phyloP scores from a whole-genome alignment of 2,797 vertebrate species.

The Glossophaga mutica region DNA sequence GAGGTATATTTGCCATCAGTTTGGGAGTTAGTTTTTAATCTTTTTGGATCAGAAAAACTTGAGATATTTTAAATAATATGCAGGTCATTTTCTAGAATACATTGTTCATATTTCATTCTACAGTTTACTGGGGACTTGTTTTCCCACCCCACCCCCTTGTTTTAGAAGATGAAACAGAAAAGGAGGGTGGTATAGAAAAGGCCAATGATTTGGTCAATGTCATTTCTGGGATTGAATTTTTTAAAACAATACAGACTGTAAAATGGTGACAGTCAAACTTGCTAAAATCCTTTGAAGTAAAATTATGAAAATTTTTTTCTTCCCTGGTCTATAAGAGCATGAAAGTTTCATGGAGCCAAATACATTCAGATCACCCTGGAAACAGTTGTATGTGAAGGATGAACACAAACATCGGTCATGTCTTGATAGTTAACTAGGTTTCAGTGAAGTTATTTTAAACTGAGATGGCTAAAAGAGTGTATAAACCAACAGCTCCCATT shows the following conservation, averaged over 20 bases:
- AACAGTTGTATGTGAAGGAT: conserved; percentile 49
- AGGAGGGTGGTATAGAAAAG: background rate
- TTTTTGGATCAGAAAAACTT: conserved; percentile 47
- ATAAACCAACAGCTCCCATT: conserved; percentile 40
- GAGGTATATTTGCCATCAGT: conserved; percentile 46
- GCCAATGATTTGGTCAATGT: conserved; percentile 51
- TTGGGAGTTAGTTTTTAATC: conserved; percentile 54
- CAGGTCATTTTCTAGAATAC: conserved; percentile 52
- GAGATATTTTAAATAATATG: conserved; percentile 2
- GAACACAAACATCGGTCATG: conserved; percentile 43
- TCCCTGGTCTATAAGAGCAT: background rate
- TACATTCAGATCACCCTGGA: conserved; percentile 41
- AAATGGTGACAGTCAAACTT: conserved; percentile 47
- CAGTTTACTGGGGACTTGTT: conserved; percentile 2
- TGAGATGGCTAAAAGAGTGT: conserved; percentile 25
- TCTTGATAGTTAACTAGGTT: conserved; percentile 44
- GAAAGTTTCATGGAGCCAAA: background rate
- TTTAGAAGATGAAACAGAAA: conserved; percentile 51
- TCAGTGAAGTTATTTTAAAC: conserved; percentile 50
- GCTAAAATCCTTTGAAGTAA: conserved; percentile 30
- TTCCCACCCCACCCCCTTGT: background rate
- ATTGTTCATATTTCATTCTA: conserved; percentile 24
- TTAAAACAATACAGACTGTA: background rate
- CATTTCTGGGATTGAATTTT: conserved; percentile 40
- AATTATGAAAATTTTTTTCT: background rate